Base-by-base conservation (phyloP, 2,113 vertebrate species). In the Mustela nigripes region DNA sequence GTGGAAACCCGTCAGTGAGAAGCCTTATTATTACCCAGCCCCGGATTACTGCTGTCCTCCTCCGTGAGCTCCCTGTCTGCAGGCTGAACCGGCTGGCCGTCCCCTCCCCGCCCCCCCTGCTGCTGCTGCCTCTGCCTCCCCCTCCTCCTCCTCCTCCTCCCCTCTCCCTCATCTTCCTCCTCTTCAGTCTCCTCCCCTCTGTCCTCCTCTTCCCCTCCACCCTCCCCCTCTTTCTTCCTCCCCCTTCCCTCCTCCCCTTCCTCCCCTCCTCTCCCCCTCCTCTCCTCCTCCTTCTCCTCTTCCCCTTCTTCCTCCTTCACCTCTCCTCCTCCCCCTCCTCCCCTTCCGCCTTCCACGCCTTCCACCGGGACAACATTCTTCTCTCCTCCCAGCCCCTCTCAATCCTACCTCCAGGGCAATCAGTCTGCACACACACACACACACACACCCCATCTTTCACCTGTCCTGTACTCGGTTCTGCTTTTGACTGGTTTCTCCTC, bases 11-110 rank as follows among this genome's bases (percentile, higher is more conserved):
- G 62, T 83, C 95, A 84, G 56, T 31, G 76, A 96, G 94, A 94
- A 96, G 84, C 69, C 87, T 73, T 95, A 12, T 91, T 91, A 98
- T 97, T 97, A 97, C 62, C 97, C 90, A 93, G 24, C 87, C 94
- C 50, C 90, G 95, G 94, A 96, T 97, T 85, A 91, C 45, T 89
- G 74, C 45, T 58, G 83, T 92, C 74, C 63, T 98, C 95, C 91
- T 95, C 95, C 1, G 3, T 83, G 80, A 95, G 94, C 60, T 79
- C 94, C 69, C 42, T 79, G 15, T 87, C 87, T 96, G 90, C 92
- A 84, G 90, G 80, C 36, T 62, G 73, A 74, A 67, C 26, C 45
- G 91, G 65, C 81, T 50, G 53, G 45, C 14, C 5, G 39, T n/a
- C 83, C 60, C 60, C 48, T 39, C n/a, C 26, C 39, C 1, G 1